Evolutionary conservation across 2,797 vertebrate species (phyloP), one percentile per base, ranked within the genome.

Genomic region (Poeciliopsis infans): DNA sequence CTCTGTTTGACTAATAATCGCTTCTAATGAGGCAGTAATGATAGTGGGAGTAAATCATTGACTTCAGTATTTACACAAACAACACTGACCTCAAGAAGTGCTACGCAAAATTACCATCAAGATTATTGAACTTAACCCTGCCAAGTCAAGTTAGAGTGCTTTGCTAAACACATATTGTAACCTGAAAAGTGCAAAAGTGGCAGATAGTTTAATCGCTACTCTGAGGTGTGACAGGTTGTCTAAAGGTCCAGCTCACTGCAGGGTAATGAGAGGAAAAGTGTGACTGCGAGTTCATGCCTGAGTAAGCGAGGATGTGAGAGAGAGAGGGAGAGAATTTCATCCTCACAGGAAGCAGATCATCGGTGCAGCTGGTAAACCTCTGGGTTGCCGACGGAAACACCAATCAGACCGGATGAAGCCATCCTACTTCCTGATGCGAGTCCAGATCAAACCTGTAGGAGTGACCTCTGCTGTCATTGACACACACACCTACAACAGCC

Each of bases 281-380:
- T 57, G 75, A 74, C 49, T 49, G 7, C 71, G 68, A 64, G 74
- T 77, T 47, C 49, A 47, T 71, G 64, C 41, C 49, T 71, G 46
- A 16, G 74, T 31, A 61, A 72, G 61, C 18, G 47, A 77, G 75
- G 51, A 77, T 79, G 77, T 51, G 53, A 39, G 49, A 39, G 51
- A 33, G 76, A 47, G 72, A 46, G 49, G 33, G 55, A 77, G 76
- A 74, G 71, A 66, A 80, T 70, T 82, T 80, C 81, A 75, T 76
- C 79, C 71, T 77, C 72, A 88, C 82, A 90, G 90, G 87, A 92
- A 92, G 90, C 13, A 64, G 46, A 84, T 91, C 85, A 83, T 85
- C n/a, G 41, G 90, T 93, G 83, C 94, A 95, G 93, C 91, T 94
- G 92, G 93, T 89, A 88, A 95, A 94, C 93, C 92, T 92, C 93